A percentile compares a stretch with the other conserved stretches of the same genome.
These are phyloP conservation scores for Agapornis canus DNA, from an alignment of 2,797 vertebrate genomes.

Conservation along the genomic window DNA sequence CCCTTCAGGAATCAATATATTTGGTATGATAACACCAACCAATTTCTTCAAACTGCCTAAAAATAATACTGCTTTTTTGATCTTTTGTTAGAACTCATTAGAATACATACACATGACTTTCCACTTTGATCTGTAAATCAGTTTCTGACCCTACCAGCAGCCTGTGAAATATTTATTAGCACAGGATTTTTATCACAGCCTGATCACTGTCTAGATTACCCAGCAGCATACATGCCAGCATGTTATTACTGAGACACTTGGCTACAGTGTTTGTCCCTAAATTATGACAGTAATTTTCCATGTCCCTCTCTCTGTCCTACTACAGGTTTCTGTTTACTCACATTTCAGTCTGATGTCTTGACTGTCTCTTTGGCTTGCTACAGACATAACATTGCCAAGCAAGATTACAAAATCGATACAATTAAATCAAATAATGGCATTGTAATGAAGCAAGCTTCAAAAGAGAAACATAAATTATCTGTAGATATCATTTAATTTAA, in stretches of 20 bases:
- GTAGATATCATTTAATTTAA: neutral
- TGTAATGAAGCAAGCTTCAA: neutral
- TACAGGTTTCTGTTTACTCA: neutral
- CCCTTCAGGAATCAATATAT: neutral
- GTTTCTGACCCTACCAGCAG: slow-evolving; percentile 18
- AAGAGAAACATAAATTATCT: neutral
- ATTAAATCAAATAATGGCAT: neutral
- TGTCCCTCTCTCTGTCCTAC: neutral
- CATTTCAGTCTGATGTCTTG: neutral
- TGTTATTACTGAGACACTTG: neutral
- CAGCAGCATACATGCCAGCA: neutral
- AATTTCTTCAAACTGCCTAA: neutral
- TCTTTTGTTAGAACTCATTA: slow-evolving; percentile 8
- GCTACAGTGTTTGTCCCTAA: neutral
- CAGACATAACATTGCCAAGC: neutral
- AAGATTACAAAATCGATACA: slow-evolving; percentile 5
- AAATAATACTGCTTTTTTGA: neutral
- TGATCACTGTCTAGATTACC: neutral
- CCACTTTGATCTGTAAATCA: slow-evolving; percentile 41
- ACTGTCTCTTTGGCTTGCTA: neutral
- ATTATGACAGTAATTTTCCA: neutral
- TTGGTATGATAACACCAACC: neutral
- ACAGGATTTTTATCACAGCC: slow-evolving; percentile 33
- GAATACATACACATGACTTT: neutral
- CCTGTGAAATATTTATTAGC: slow-evolving; percentile 48